phyloP scores from a whole-genome alignment of 2,113 vertebrate genomes.

The Pungitius pungitius region DNA sequence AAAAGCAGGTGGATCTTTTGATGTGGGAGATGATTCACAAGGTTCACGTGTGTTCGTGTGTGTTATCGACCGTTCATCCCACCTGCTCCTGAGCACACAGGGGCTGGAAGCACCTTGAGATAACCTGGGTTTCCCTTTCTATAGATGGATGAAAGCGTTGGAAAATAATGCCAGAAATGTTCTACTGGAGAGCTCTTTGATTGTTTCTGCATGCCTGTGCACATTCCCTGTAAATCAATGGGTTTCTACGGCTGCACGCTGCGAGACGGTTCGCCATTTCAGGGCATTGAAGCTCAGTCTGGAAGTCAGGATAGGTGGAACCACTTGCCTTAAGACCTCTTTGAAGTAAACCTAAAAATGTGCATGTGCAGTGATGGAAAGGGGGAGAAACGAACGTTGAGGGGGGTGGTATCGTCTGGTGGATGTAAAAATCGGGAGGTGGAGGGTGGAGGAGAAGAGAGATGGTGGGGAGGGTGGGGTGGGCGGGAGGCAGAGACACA shows the following conservation, averaged over 20 bases:
- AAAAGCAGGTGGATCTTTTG: conserved; percentile 43
- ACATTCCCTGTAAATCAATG: conserved; percentile 19
- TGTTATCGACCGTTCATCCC: too few relatives aligned
- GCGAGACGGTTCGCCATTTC: not conserved
- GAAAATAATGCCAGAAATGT: conserved; percentile 8
- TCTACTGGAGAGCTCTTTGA: conserved; percentile 12
- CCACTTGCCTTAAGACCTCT: conserved; percentile 63
- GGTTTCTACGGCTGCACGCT: conserved; percentile 28
- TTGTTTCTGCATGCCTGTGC: conserved; percentile 27
- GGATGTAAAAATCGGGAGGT: conserved; percentile 51
- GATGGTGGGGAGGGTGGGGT: not conserved
- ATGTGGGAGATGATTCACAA: conserved; percentile 51
- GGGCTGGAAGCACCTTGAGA: conserved; percentile 29
- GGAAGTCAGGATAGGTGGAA: conserved; percentile 55
- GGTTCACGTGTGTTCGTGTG: too few relatives aligned
- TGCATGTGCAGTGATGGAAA: conserved; percentile 30
- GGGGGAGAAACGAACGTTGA: conserved; percentile 38
- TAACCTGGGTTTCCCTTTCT: not conserved
- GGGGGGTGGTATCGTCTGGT: conserved; percentile 53
- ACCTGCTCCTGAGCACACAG: conserved; percentile 1
- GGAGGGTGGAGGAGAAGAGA: conserved; percentile 34
- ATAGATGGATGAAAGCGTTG: conserved; percentile 16
- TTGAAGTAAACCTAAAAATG: conserved; percentile 55
- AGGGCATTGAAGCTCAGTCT: conserved; percentile 7
- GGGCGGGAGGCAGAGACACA: conserved; percentile 19